Evolutionary conservation across 2,797 vertebrate species (phyloP).

Genomic region (Mormyrus proboscirostris): DNA sequence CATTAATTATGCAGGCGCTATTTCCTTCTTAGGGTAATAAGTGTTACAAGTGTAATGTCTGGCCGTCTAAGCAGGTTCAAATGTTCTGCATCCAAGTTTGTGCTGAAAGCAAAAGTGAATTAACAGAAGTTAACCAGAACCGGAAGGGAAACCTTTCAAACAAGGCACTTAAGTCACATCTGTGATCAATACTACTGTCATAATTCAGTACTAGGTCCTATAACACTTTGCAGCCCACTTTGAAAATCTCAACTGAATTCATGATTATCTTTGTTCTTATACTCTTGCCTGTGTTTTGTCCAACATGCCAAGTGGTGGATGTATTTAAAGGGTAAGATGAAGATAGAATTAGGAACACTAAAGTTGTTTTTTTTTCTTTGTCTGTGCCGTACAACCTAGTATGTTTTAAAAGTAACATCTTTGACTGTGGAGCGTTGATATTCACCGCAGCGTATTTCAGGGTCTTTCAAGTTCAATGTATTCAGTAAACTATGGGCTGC

Average conservation of each 20-base stretch:
- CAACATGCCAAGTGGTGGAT: neutral
- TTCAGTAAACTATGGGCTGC: neutral
- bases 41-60: neutral
- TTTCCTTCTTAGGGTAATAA: neutral
- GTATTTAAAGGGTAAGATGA: neutral
- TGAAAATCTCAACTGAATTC: neutral
- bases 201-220: neutral
- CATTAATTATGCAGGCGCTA: neutral
- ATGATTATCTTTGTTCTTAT: neutral
- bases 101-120: neutral
- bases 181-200: neutral
- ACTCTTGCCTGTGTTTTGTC: neutral
- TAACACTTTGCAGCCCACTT: neutral
- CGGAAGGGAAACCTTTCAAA: neutral
- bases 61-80: neutral
- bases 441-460: neutral
- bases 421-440: neutral
- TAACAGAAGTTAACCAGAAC: neutral
- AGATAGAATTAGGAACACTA: neutral
- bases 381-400: neutral
- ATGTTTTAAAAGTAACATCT: neutral
- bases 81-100: neutral
- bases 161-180: neutral
- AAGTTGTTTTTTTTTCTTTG: neutral
- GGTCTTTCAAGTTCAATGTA: neutral